These are phyloP conservation scores for Eclectus roratus DNA, from an alignment of 2,113 vertebrate genomes.

Conservation along the genomic window DNA sequence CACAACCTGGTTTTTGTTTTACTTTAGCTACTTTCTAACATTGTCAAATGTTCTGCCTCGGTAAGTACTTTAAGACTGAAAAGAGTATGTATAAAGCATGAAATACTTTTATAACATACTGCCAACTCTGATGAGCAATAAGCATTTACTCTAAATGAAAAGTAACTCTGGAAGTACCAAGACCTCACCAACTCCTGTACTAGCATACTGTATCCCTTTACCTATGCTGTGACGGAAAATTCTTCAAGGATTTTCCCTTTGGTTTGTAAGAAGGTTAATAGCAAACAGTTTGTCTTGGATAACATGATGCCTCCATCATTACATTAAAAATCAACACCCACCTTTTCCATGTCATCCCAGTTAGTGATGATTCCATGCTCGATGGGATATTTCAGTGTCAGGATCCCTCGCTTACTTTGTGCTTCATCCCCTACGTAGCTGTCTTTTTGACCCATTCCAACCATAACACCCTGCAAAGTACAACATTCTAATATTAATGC, in stretches of 20 bases:
- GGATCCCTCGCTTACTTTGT: conserved; percentile 5
- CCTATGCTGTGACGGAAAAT: not conserved
- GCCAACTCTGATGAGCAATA: not conserved
- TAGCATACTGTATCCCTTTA: not conserved
- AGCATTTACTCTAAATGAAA: not conserved
- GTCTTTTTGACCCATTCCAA: conserved; percentile 71
- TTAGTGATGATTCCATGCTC: conserved; percentile 22
- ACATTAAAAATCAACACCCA: not conserved
- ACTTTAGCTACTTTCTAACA: not conserved
- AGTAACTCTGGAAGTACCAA: too few species aligned
- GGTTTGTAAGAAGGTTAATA: not conserved
- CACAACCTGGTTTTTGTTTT: not conserved
- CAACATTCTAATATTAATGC: not conserved
- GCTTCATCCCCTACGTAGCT: conserved; percentile 16
- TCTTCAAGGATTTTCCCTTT: not conserved
- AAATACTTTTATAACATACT: not conserved
- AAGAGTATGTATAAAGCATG: not conserved
- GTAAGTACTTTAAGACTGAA: not conserved
- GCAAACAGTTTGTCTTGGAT: not conserved
- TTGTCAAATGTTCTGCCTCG: not conserved
- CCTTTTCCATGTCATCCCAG: conserved; percentile 34
- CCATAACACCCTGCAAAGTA: conserved; percentile 81
- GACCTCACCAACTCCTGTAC: not conserved
- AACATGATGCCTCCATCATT: not conserved
- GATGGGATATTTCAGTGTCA: not conserved